These are phyloP conservation scores for Lepidocyrtinus sp. DNA, from an alignment of 2,888 invertebrate species.

Conservation along the genomic window DNA sequence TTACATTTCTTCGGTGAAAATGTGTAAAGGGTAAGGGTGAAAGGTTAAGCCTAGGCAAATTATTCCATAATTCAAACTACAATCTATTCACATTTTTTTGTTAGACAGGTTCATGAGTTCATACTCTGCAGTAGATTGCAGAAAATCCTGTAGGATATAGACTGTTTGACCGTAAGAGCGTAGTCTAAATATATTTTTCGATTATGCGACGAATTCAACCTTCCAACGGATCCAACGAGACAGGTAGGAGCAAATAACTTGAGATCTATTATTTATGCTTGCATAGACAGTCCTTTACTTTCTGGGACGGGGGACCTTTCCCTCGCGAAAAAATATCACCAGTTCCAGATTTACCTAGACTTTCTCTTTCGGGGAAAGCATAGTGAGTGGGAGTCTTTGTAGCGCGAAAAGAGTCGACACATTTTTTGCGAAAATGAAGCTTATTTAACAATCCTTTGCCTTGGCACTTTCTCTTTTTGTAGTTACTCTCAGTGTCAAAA, in stretches of 20 bases:
- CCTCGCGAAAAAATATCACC: slow-evolving; percentile 19
- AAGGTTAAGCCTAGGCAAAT: neutral
- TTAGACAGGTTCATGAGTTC: too few species aligned
- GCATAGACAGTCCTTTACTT: slow-evolving; percentile 44
- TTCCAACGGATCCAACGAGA: too few species aligned
- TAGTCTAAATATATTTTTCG: too few species aligned
- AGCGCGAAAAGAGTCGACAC: neutral
- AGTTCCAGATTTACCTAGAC: slow-evolving; percentile 13
- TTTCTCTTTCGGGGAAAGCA: neutral
- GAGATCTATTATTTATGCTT: slow-evolving; percentile 53
- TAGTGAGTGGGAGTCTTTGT: neutral
- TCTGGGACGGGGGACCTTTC: neutral
- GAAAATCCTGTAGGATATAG: too few species aligned
- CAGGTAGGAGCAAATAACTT: slow-evolving; percentile 14
- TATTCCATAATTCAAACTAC: slow-evolving; percentile 15
- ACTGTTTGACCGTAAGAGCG: too few species aligned
- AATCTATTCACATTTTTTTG: too few species aligned
- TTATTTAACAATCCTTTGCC: slow-evolving; percentile 23
- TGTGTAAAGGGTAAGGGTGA: neutral
- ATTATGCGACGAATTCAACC: slow-evolving; percentile 20
- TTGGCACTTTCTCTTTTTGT: neutral
- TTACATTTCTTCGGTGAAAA: neutral
- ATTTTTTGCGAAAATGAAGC: slow-evolving; percentile 41
- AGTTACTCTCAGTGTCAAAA: slow-evolving; percentile 2
- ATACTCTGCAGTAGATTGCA: too few species aligned